Evolutionary conservation across 2,113 vertebrate species (phyloP).

Genomic region (Pteruthius melanotis): DNA sequence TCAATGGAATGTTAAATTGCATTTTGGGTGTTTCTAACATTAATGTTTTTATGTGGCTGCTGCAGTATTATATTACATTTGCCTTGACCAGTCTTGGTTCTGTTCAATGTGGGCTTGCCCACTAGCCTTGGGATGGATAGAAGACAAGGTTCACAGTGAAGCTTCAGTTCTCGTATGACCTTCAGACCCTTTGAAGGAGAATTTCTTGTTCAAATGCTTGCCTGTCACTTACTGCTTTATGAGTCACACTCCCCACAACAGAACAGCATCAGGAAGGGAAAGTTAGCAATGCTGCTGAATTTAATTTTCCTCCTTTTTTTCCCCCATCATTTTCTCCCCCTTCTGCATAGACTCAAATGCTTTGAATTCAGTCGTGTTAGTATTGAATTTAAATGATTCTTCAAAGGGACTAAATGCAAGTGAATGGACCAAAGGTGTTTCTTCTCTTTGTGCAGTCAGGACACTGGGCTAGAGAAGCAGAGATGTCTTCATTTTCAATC

Average conservation of each 20-base stretch:
- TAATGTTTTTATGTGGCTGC: not conserved
- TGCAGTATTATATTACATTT: not conserved
- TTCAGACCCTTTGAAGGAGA: not conserved
- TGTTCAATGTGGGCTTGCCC: not conserved
- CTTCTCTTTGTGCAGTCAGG: not conserved
- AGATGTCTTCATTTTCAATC: not conserved
- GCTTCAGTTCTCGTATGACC: not conserved
- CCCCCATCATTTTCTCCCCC: not conserved
- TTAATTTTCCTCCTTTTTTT: not conserved
- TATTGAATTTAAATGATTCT: not conserved
- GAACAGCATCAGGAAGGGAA: not conserved
- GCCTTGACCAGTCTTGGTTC: not conserved
- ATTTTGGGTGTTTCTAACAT: not conserved
- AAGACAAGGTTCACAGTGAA: not conserved
- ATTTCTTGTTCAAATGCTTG: not conserved
- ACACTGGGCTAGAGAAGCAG: not conserved
- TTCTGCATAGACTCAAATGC: not conserved
- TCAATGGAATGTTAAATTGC: slow-evolving; percentile 30
- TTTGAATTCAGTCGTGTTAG: not conserved
- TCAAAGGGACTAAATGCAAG: not conserved
- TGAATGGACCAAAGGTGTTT: not conserved
- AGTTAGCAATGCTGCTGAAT: not conserved
- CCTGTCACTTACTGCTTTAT: not conserved
- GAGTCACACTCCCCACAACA: not conserved
- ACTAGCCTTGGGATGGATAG: not conserved